Evolutionary conservation across 1,140 invertebrate genomes (phyloP).

Genomic region (Pantala flavescens): DNA sequence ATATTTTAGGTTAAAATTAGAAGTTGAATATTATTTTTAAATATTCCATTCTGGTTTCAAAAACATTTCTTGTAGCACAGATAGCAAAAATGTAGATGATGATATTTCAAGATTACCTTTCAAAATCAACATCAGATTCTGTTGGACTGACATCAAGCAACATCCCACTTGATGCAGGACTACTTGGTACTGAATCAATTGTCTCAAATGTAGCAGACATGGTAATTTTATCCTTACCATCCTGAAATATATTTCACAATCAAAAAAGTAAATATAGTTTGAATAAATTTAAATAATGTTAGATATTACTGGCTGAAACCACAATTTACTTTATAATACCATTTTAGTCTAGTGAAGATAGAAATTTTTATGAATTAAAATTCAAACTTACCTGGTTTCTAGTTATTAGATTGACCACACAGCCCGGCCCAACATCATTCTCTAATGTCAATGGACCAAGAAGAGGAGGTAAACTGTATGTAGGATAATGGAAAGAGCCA

Average conservation of each 20-base stretch:
- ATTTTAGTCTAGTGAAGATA: too few relatives aligned
- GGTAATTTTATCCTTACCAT: conserved; percentile 39
- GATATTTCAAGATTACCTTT: conserved; percentile 21
- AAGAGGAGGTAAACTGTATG: conserved; percentile 24
- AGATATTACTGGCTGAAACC: too few relatives aligned
- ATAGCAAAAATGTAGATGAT: too few relatives aligned
- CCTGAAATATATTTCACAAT: conserved; percentile 21
- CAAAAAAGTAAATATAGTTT: neutral
- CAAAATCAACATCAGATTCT: conserved; percentile 27
- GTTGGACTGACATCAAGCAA: conserved; percentile 22
- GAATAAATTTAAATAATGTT: too few relatives aligned
- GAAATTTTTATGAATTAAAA: neutral
- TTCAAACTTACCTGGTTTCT: conserved; percentile 31
- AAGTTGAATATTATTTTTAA: too few relatives aligned
- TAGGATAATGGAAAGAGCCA: neutral
- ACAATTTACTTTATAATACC: too few relatives aligned
- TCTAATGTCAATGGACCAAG: conserved; percentile 33
- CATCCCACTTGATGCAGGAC: conserved; percentile 34
- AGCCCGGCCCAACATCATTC: conserved; percentile 48
- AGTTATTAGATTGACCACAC: conserved; percentile 42
- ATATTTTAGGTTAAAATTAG: too few relatives aligned
- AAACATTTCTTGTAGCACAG: too few relatives aligned
- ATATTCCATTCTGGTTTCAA: too few relatives aligned
- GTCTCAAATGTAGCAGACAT: conserved; percentile 43
- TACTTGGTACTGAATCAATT: conserved; percentile 48